Conservation (phyloP, 2,888 invertebrate species). For the Alentia gelatinosa region DNA sequence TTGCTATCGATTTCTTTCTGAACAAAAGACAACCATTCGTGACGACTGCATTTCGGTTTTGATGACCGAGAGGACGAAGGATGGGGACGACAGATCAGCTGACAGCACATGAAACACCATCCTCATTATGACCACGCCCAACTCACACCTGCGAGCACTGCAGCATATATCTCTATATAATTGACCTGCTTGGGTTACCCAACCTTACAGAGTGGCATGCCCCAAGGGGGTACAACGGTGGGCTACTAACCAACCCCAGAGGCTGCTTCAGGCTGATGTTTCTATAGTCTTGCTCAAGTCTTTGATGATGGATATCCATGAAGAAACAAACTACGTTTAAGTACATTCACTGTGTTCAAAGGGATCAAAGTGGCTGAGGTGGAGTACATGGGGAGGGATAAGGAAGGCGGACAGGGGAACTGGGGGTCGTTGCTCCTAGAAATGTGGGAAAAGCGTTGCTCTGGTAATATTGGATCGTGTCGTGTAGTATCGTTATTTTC, state of each 20-base stretch:
- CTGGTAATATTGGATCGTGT: no score
- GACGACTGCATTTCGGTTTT: background rate
- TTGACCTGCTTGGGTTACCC: constrained; percentile 12
- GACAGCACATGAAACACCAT: background rate
- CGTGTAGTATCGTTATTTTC: no score
- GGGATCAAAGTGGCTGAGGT: no score
- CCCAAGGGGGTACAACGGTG: background rate
- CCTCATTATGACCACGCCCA: background rate
- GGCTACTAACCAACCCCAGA: no score
- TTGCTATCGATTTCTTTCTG: background rate
- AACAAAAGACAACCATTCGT: background rate
- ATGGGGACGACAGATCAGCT: background rate
- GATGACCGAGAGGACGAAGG: background rate
- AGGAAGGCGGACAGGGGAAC: no score
- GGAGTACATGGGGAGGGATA: background rate
- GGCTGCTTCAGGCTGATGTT: background rate
- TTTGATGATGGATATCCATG: no score
- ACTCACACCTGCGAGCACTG: constrained; percentile 39
- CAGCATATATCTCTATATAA: constrained; percentile 27
- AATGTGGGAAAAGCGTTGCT: no score
- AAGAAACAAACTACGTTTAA: no score
- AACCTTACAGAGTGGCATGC: constrained; percentile 40
- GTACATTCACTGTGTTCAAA: no score
- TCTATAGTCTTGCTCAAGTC: no score
- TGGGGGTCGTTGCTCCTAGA: no score